These are phyloP conservation scores for Thecocarcelia acutangulata DNA, from an alignment of 2,888 invertebrate genomes.

Conservation along the genomic window DNA sequence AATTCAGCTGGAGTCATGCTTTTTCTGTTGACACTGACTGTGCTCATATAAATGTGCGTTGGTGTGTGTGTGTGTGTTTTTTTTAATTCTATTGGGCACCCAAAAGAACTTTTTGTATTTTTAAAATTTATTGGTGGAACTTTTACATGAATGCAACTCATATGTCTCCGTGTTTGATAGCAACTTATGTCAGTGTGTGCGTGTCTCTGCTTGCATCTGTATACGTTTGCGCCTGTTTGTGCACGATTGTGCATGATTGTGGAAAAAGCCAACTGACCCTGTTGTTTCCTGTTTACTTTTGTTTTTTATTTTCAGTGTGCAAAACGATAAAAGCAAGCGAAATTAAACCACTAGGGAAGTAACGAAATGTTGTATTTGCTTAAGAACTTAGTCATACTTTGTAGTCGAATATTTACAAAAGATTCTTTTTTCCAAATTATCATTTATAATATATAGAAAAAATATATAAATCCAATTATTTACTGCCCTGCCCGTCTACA, in stretches of 20 bases:
- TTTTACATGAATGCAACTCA: slow-evolving; percentile 44
- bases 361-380: too few species aligned
- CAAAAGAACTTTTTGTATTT: slow-evolving; percentile 9
- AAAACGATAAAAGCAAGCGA: slow-evolving; percentile 32
- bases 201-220: background rate
- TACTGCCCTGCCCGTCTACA: too few species aligned
- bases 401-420: too few species aligned
- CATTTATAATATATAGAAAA: too few species aligned
- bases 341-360: background rate
- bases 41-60: too few species aligned
- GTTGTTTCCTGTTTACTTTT: slow-evolving; percentile 60
- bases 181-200: background rate
- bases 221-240: background rate
- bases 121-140: slow-evolving; percentile 38
- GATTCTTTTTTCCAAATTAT: too few species aligned
- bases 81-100: background rate
- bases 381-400: too few species aligned
- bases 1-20: slow-evolving; percentile 45
- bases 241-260: slow-evolving; percentile 29
- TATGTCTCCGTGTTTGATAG: background rate
- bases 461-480: too few species aligned
- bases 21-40: background rate
- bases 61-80: too few species aligned
- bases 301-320: slow-evolving; percentile 4
- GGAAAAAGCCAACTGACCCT: slow-evolving; percentile 63